phyloP scores from a whole-genome alignment of 2,888 invertebrate genomes.

The Drosophila anomalata region DNA sequence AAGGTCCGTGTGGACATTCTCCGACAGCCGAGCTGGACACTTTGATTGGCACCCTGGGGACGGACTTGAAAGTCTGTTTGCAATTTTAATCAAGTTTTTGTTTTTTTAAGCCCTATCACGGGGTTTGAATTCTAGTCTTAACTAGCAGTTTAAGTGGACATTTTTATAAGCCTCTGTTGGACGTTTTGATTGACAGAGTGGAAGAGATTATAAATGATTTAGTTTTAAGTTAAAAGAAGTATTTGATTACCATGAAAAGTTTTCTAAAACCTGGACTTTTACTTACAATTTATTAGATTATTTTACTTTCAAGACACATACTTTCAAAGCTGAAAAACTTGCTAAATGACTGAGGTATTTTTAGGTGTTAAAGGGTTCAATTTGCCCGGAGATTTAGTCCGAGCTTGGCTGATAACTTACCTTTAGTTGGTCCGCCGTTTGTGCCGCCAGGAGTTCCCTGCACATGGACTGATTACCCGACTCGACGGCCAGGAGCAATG shows the following conservation, averaged over 20 bases:
- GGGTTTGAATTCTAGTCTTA: not conserved
- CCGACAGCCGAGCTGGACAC: constrained; percentile 30
- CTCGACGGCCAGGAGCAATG: constrained; percentile 96
- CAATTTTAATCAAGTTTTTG: not conserved
- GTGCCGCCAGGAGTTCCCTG: constrained; percentile 94
- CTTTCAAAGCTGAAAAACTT: constrained; percentile 3
- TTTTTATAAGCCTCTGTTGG: not conserved
- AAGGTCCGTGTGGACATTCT: constrained; percentile 36
- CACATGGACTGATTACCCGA: constrained; percentile 98
- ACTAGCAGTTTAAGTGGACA: not conserved
- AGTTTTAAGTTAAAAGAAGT: too few species aligned
- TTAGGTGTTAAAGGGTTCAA: not conserved
- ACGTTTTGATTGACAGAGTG: constrained; percentile 9
- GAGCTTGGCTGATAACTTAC: constrained; percentile 80
- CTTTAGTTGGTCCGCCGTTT: constrained; percentile 94
- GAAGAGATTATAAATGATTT: not conserved
- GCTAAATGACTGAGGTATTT: not conserved
- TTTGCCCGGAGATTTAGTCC: not conserved
- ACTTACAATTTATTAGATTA: not conserved
- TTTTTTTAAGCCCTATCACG: not conserved
- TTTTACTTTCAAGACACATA: not conserved
- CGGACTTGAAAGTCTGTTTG: not conserved
- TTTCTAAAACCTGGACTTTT: not conserved
- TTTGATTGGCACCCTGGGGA: constrained; percentile 29
- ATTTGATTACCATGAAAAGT: not conserved